Evolutionary conservation across 1,140 invertebrate genomes (phyloP), one percentile per base, ranked within the genome.

Genomic region (Bacillus rossius): DNA sequence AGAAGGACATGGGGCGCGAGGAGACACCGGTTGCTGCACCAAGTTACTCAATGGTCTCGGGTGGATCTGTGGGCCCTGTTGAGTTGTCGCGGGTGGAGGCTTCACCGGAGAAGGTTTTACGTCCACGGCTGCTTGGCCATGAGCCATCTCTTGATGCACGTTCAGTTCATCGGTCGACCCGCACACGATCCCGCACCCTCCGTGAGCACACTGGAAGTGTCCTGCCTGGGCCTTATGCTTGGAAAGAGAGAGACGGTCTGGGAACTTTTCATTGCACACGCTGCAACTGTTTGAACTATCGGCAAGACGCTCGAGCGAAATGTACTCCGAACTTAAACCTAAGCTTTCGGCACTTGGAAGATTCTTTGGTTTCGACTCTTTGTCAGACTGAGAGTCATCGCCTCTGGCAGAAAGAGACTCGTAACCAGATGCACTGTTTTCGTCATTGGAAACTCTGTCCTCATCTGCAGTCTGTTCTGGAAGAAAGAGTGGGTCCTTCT

Each of bases 51-150:
- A 47, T 70, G 71, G 53, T 19, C 14, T 53, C 49, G 54, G 29
- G 57, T 77, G 76, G 7, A 77, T 76, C 61, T 78, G 76, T 55
- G 78, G 77, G 2, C 73, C 75, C n/a, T 77, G 60, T 57, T 79
- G 77, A 54, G 78, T 75, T 3, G 78, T 75, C 0, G 74, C 75
- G n/a, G 73, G 73, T n/a, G 75, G 72, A 37, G 76, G 56, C 55
- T 76, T 74, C 14, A 76, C 73, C 16, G 75, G 70, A 61, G 72
- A 75, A 10, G 73, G 67, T n/a, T 56, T 22, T 1, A 55, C 23
- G 34, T 40, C 17, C 8, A 22, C 54, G 8, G 50, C 1, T 70
- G 69, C 16, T 65, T 65, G 7, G 63, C 66, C 34, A 68, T 79
- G 77, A 14, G 59, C 59, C 10, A 74, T 70, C 7, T 68, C 66